Evolutionary conservation across 2,113 vertebrate genomes (phyloP).

Genomic region (Neotoma lepida): DNA sequence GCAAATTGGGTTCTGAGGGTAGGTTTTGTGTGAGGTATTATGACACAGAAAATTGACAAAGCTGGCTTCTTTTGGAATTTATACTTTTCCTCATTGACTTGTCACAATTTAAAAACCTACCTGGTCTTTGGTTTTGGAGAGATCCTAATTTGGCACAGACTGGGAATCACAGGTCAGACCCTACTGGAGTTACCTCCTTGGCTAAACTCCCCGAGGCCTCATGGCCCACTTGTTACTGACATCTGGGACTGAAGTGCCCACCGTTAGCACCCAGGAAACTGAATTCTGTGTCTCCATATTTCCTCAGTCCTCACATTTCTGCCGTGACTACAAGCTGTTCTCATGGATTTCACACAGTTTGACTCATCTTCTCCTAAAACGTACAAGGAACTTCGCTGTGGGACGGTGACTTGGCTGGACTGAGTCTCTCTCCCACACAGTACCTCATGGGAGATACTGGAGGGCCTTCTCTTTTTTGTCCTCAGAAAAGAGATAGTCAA

Average conservation of each 20-base stretch:
- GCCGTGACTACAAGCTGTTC: constrained; percentile 37
- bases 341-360: constrained; percentile 52
- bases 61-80: neutral
- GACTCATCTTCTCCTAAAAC: constrained; percentile 62
- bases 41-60: neutral
- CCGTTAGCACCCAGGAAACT: neutral
- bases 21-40: neutral
- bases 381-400: constrained; percentile 45
- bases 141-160: neutral
- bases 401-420: constrained; percentile 61
- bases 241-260: neutral
- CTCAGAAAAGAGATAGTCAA: constrained; percentile 33
- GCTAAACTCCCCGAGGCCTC: neutral
- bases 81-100: neutral
- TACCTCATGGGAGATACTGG: constrained; percentile 50
- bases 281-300: neutral
- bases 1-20: neutral
- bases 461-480: constrained; percentile 13
- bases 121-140: neutral
- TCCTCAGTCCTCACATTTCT: constrained; percentile 14
- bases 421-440: constrained; percentile 67
- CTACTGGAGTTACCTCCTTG: neutral
- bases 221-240: neutral
- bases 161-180: neutral
- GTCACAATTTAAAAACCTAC: neutral